Percentiles rank a stretch among this genome's conserved stretches.
Conservation (phyloP, 1,140 invertebrate species). For the Coenobita brevimanus region DNA sequence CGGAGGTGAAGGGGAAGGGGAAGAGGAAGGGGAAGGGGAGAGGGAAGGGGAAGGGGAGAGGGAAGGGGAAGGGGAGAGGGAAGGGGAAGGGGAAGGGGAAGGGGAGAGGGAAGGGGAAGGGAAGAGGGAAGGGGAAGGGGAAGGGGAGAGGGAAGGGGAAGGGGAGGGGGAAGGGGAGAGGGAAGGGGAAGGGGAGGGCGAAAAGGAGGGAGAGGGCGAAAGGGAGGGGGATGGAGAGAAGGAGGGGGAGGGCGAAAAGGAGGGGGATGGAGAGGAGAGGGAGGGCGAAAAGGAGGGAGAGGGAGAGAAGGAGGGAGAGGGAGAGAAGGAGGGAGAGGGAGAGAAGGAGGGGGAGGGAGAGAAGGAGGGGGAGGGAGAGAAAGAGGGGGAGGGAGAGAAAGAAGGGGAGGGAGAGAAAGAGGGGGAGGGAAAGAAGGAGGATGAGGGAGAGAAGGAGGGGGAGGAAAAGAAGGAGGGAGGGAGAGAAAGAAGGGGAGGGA, state of each 20-base stretch:
- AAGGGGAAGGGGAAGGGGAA: background rate
- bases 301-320: slow-evolving; percentile 17
- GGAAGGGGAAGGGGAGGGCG: background rate
- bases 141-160: background rate
- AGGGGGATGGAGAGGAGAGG: background rate
- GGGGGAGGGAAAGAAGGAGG: background rate
- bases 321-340: slow-evolving; percentile 6
- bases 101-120: background rate
- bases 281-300: slow-evolving; percentile 16
- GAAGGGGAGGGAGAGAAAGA: background rate
- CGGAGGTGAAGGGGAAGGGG: background rate
- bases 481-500: background rate
- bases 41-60: background rate
- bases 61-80: background rate
- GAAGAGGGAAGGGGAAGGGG: background rate
- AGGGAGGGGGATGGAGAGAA: background rate
- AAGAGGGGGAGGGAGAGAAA: background rate
- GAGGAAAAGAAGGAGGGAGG: background rate
- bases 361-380: too few species aligned
- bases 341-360: background rate
- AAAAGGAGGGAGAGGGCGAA: background rate
- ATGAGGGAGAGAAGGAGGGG: background rate
- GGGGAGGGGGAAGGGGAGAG: background rate
- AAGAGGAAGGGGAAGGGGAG: background rate
- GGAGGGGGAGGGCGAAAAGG: background rate